Evolutionary conservation across 2,888 invertebrate species (phyloP), one percentile per base, ranked within the genome.

Genomic region (Xanthorhoe designata): DNA sequence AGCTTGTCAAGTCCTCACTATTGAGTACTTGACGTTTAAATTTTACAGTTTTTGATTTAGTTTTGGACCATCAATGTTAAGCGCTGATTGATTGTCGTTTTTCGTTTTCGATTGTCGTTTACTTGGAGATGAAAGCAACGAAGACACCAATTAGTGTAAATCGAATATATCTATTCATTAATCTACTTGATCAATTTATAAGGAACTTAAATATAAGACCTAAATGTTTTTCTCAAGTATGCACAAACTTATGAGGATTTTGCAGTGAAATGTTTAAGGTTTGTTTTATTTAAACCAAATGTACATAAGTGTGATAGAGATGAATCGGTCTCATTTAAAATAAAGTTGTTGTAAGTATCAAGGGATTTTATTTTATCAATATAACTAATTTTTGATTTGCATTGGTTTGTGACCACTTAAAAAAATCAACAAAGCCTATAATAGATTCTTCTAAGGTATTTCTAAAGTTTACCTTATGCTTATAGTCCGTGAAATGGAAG

Each of bases 231-330:
- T 89, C 89, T 91, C 91, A 90, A 91, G 89, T 90, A 90, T 91
- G 92, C 92, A 93, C 92, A 93, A 93, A 93, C 86, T 89, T 88
- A 86, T 88, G 88, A 89, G 82, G 82, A 89, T 86, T 86, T 88
- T 87, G 87, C 87, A 86, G 85, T 89, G 83, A 86, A 87, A 88
- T 88, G 84, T 90, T 88, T 89, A 86, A 85, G 89, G 91, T 92
- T 92, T 92, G 89, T 92, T 93, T 91, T 91, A 90, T 90, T 91
- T 85, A 90, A 92, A 92, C 92, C 91, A 92, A 92, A 90, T 92
- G 92, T 93, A 92, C 91, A 93, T 92, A 92, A 89, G 92, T 93
- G 92, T 93, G 92, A 93, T 93, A 93, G 92, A 92, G 92, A 93
- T 91, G 91, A 87, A 91, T 91, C 86, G 87, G 92, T 93, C 92